These are phyloP conservation scores for Trachelus iudaicus DNA, from an alignment of 2,888 invertebrate species.

Conservation along the genomic window DNA sequence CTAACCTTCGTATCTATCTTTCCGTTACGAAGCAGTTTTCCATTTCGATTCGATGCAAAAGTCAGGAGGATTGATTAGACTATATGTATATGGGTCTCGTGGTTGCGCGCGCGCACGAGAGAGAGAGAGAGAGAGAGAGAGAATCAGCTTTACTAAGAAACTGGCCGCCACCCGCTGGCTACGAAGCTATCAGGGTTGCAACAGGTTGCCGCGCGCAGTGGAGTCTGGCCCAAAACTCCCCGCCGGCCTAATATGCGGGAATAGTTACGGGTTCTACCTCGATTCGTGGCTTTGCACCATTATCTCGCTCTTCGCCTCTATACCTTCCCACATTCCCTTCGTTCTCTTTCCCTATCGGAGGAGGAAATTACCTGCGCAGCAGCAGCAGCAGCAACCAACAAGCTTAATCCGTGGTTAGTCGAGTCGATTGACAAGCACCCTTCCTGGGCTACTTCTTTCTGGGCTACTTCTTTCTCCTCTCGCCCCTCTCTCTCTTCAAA, in stretches of 20 bases:
- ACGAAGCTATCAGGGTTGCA: conserved; percentile 49
- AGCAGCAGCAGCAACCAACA: no score
- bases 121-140: conserved; percentile 8
- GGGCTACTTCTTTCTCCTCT: no score
- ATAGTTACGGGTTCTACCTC: conserved; percentile 18
- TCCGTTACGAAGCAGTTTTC: no score
- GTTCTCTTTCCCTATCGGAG: conserved; percentile 17
- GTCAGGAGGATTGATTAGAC: no score
- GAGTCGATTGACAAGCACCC: no score
- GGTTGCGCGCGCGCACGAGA: background rate
- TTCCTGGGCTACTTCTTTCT: no score
- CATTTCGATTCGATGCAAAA: no score
- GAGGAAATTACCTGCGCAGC: background rate
- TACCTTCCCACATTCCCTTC: background rate
- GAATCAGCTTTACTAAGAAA: background rate
- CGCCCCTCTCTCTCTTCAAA: no score
- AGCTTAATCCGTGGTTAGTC: no score
- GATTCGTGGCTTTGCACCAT: conserved; percentile 9
- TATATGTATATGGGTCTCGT: no score
- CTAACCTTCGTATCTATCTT: no score
- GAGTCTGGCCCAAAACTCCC: no score
- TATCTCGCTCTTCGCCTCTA: conserved; percentile 32
- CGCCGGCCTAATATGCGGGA: conserved; percentile 14
- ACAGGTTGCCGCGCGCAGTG: conserved; percentile 44
- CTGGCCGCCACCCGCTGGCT: conserved; percentile 36